A percentile compares a stretch with the other conserved stretches of the same genome.
Evolutionary conservation across 2,888 invertebrate species (phyloP).

Genomic region (Emesis russula): DNA sequence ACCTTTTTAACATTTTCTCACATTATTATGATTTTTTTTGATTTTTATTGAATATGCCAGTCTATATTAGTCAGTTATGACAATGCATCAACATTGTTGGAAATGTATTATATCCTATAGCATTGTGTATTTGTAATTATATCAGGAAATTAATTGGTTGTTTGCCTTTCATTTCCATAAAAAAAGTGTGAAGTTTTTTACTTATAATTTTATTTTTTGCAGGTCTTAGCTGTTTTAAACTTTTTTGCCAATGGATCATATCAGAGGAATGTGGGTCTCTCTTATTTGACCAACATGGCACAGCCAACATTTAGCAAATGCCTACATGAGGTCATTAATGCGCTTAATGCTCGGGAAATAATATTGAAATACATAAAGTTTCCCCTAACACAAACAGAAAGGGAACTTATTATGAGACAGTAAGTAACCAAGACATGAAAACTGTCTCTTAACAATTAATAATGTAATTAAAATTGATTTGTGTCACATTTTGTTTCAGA

Average conservation of each 20-base stretch:
- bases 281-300: slow-evolving; percentile 28
- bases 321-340: slow-evolving; percentile 28
- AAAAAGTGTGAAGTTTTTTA: too few relatives aligned
- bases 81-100: too few relatives aligned
- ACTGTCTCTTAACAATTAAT: too few relatives aligned
- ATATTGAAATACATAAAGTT: neutral
- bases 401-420: slow-evolving; percentile 48
- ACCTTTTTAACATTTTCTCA: too few relatives aligned
- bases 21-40: too few relatives aligned
- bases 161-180: too few relatives aligned
- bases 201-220: neutral
- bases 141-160: too few relatives aligned
- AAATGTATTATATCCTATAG: too few relatives aligned
- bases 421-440: slow-evolving; percentile 24
- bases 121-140: too few relatives aligned
- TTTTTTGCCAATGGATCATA: slow-evolving; percentile 35
- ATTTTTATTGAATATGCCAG: too few relatives aligned
- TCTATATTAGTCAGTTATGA: too few relatives aligned
- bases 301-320: slow-evolving; percentile 32
- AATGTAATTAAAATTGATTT: too few relatives aligned
- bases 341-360: slow-evolving; percentile 22
- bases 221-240: slow-evolving; percentile 37
- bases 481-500: slow-evolving; percentile 18
- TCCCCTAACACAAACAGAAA: neutral
- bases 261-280: slow-evolving; percentile 32